phyloP scores from a whole-genome alignment of 2,888 invertebrate species.

The Syrista parreyssii region DNA sequence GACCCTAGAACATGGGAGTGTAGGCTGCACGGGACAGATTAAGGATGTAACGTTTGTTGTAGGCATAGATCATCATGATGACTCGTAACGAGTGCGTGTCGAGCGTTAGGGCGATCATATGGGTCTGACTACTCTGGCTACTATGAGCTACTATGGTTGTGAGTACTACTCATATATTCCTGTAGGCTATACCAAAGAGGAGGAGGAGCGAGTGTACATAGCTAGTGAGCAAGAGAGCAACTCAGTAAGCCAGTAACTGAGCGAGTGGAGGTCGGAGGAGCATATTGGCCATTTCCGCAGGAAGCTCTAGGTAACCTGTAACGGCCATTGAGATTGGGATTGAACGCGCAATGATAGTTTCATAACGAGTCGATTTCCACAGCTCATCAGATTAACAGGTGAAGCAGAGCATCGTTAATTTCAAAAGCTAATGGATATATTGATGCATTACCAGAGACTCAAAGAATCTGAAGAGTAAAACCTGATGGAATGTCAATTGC shows the following conservation, averaged over 20 bases:
- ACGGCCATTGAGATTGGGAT: slow-evolving; percentile 60
- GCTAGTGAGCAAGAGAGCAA: slow-evolving; percentile 23
- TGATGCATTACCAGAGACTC: neutral
- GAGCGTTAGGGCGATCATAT: slow-evolving; percentile 51
- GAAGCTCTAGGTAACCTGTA: slow-evolving; percentile 63
- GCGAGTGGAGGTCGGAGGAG: slow-evolving; percentile 59
- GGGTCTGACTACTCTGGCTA: slow-evolving; percentile 28
- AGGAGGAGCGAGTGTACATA: slow-evolving; percentile 43
- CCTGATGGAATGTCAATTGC: neutral
- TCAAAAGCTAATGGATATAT: neutral
- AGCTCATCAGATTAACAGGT: neutral
- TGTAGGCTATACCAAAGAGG: slow-evolving; percentile 39
- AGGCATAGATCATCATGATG: slow-evolving; percentile 57
- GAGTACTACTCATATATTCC: neutral
- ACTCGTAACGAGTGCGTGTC: slow-evolving; percentile 54
- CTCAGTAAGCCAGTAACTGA: slow-evolving; percentile 40
- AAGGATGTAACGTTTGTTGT: slow-evolving; percentile 55
- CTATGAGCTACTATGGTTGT: neutral
- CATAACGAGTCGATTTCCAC: slow-evolving; percentile 41
- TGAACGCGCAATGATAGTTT: slow-evolving; percentile 56
- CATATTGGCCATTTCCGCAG: slow-evolving; percentile 64
- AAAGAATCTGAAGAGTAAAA: neutral
- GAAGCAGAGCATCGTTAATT: neutral
- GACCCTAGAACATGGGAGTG: neutral
- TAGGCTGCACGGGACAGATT: slow-evolving; percentile 34